Percentiles rank a stretch among this genome's conserved stretches.
Conservation (phyloP, 2,113 vertebrate species). For the Ranitomeya imitator region DNA sequence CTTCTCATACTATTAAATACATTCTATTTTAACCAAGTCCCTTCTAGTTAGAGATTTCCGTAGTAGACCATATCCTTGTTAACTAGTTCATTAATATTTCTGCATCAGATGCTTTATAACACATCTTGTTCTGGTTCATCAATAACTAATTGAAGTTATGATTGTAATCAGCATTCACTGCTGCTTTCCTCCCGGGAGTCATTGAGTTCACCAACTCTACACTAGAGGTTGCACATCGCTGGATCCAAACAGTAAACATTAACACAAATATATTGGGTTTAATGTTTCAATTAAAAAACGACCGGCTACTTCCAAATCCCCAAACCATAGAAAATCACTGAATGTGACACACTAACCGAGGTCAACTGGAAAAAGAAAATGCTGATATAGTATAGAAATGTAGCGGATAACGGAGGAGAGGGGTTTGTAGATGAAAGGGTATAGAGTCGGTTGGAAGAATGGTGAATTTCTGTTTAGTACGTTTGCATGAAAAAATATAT, state of each 20-base stretch:
- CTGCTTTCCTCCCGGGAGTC: constrained; percentile 7
- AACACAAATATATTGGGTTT: constrained; percentile 1
- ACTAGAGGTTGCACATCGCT: constrained; percentile 10
- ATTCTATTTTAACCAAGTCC: background rate
- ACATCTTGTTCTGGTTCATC: background rate
- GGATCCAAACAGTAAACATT: constrained; percentile 4
- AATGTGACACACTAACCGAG: background rate
- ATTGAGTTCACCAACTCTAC: background rate
- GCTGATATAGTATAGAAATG: background rate
- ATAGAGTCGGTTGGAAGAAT: too few relatives aligned
- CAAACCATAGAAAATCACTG: background rate
- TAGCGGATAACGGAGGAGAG: background rate
- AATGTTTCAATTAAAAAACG: background rate
- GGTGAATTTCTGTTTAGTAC: too few relatives aligned
- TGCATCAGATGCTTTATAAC: background rate
- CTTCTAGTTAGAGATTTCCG: background rate
- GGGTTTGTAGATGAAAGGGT: background rate
- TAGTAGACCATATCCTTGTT: background rate
- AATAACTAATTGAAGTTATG: background rate
- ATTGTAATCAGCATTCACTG: background rate
- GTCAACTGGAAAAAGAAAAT: constrained; percentile 13
- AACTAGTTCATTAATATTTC: background rate
- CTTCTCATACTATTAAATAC: background rate
- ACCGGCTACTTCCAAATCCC: background rate
- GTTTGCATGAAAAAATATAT: too few relatives aligned